These are phyloP conservation scores for Scytalopus superciliaris DNA, from an alignment of 2,113 vertebrate species.

Conservation along the genomic window DNA sequence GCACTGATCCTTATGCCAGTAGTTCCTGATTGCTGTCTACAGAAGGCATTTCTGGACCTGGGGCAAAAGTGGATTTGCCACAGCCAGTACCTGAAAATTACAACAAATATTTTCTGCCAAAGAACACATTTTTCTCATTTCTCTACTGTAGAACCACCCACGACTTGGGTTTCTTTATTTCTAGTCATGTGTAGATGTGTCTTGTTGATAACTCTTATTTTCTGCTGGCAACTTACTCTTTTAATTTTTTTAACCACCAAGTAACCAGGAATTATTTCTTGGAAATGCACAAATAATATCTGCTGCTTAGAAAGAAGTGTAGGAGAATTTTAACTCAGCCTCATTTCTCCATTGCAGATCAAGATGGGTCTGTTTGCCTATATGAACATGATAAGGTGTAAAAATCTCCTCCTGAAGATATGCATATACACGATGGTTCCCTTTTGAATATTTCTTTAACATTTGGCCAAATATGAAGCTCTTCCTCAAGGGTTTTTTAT, in stretches of 20 bases:
- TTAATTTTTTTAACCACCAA: background rate
- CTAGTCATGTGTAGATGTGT: background rate
- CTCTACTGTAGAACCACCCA: background rate
- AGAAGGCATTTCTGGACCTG: background rate
- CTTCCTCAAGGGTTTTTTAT: background rate
- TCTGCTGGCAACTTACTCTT: background rate
- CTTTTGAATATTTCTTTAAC: background rate
- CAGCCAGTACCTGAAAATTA: background rate
- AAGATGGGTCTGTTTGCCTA: background rate
- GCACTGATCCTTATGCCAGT: background rate
- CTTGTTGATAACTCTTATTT: background rate
- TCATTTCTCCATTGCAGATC: constrained; percentile 27
- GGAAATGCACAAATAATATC: background rate
- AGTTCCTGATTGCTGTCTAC: background rate
- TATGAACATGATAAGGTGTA: background rate
- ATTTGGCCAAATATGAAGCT: background rate
- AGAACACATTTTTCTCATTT: background rate
- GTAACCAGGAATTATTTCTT: background rate
- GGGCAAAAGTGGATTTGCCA: background rate
- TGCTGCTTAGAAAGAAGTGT: background rate
- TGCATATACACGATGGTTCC: background rate
- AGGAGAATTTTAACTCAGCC: background rate
- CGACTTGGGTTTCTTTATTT: background rate
- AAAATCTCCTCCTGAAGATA: background rate
- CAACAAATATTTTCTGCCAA: background rate